These are phyloP conservation scores for Blomia tropicalis DNA, from an alignment of 2,888 invertebrate genomes.

Conservation along the genomic window DNA sequence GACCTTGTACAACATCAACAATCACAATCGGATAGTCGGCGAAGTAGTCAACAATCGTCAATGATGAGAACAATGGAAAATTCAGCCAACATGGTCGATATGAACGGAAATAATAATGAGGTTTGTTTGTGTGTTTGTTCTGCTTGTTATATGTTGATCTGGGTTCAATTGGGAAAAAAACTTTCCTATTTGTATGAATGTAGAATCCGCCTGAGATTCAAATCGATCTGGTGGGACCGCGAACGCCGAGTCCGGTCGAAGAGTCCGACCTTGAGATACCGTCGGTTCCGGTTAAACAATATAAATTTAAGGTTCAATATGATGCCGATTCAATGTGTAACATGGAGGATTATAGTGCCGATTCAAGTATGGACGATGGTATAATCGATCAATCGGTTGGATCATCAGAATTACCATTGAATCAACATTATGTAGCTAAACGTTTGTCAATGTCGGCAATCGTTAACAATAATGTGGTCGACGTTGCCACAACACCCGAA, in stretches of 20 bases:
- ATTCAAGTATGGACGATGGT: not conserved
- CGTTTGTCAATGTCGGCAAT: too few relatives aligned
- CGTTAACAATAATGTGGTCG: not conserved
- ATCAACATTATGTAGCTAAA: too few relatives aligned
- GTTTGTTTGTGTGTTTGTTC: too few relatives aligned
- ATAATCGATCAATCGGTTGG: too few relatives aligned
- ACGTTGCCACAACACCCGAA: slow-evolving; percentile 10
- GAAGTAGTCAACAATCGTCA: not conserved
- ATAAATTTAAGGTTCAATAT: slow-evolving; percentile 12
- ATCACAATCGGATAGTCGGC: too few relatives aligned
- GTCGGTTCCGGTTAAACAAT: not conserved
- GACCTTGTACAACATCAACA: not conserved
- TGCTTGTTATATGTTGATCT: too few relatives aligned
- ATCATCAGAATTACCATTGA: too few relatives aligned
- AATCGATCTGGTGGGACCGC: slow-evolving; percentile 27
- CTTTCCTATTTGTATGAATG: too few relatives aligned
- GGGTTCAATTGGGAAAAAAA: too few relatives aligned
- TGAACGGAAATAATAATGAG: not conserved
- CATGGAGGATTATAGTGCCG: not conserved
- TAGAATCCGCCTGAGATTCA: slow-evolving; percentile 27
- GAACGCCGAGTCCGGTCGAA: slow-evolving; percentile 27
- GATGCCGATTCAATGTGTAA: slow-evolving; percentile 8
- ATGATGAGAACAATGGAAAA: not conserved
- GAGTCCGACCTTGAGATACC: slow-evolving; percentile 11
- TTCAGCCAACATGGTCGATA: not conserved